These are phyloP conservation scores for Daktulosphaira vitifoliae DNA, from an alignment of 1,140 invertebrate species.

Conservation along the genomic window DNA sequence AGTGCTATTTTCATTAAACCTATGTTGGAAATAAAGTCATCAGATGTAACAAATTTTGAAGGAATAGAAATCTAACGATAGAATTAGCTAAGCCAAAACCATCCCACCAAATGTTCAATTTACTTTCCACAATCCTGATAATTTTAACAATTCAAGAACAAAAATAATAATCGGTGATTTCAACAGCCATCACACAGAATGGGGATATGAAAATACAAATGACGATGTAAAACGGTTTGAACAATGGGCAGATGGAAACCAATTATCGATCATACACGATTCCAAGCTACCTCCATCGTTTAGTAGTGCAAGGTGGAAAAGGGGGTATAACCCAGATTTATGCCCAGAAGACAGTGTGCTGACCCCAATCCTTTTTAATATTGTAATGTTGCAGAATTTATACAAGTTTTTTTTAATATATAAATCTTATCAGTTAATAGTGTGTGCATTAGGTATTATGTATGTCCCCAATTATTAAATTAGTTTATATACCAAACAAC, in stretches of 20 bases:
- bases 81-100: neutral
- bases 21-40: neutral
- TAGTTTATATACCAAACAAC: too few species aligned
- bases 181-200: too few species aligned
- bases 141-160: too few species aligned
- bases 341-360: too few species aligned
- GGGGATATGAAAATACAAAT: constrained; percentile 14
- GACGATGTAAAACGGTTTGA: neutral
- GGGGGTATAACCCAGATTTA: constrained; percentile 13
- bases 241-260: constrained; percentile 15
- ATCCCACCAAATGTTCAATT: neutral
- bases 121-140: too few species aligned
- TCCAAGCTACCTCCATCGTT: constrained; percentile 10
- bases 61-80: constrained; percentile 8
- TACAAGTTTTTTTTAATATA: too few species aligned
- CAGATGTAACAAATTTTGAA: neutral
- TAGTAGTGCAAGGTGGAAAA: constrained; percentile 20
- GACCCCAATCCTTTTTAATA: too few species aligned
- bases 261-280: constrained; percentile 17
- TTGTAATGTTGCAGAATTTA: too few species aligned
- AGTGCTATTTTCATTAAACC: constrained; percentile 31
- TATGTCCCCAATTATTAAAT: too few species aligned
- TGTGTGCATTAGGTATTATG: too few species aligned
- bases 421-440: too few species aligned
- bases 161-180: constrained; percentile 18